Conservation (phyloP, 1,140 invertebrate species). For the Gonioctena quinquepunctata region DNA sequence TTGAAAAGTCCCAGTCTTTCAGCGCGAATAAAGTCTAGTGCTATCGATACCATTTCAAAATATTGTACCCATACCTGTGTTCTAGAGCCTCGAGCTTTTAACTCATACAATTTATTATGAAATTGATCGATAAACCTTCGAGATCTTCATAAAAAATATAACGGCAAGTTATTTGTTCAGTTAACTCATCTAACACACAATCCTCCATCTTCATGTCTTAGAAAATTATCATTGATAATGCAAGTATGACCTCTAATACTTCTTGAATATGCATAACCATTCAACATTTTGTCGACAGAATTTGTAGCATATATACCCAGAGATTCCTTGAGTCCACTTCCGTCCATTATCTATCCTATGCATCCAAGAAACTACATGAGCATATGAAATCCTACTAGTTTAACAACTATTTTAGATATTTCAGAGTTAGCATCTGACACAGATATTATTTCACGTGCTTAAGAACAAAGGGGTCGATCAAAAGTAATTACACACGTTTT, state of each 20-base stretch:
- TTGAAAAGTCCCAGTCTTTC: slow-evolving; percentile 52
- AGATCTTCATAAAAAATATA: slow-evolving; percentile 46
- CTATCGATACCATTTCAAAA: slow-evolving; percentile 32
- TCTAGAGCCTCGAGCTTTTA: slow-evolving; percentile 49
- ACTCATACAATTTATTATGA: slow-evolving; percentile 42
- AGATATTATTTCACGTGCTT: slow-evolving; percentile 37
- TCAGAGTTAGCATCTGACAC: background rate
- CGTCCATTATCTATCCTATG: slow-evolving; percentile 37
- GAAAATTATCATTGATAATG: slow-evolving; percentile 32
- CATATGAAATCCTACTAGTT: slow-evolving; percentile 43
- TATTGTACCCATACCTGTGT: slow-evolving; percentile 56
- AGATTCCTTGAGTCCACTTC: slow-evolving; percentile 32
- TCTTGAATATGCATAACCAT: slow-evolving; percentile 36
- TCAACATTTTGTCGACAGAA: slow-evolving; percentile 27
- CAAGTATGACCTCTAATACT: slow-evolving; percentile 27
- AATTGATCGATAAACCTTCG: slow-evolving; percentile 49
- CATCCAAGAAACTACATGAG: slow-evolving; percentile 40
- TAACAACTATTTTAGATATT: slow-evolving; percentile 21
- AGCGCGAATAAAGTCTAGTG: slow-evolving; percentile 53
- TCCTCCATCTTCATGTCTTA: slow-evolving; percentile 21
- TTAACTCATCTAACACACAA: slow-evolving; percentile 39
- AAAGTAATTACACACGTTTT: slow-evolving; percentile 25
- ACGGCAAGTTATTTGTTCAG: slow-evolving; percentile 42
- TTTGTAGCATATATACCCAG: slow-evolving; percentile 38
- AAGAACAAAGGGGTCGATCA: slow-evolving; percentile 35